Conservation (phyloP, 2,888 invertebrate species). For the Cecidostiba fungosa region DNA sequence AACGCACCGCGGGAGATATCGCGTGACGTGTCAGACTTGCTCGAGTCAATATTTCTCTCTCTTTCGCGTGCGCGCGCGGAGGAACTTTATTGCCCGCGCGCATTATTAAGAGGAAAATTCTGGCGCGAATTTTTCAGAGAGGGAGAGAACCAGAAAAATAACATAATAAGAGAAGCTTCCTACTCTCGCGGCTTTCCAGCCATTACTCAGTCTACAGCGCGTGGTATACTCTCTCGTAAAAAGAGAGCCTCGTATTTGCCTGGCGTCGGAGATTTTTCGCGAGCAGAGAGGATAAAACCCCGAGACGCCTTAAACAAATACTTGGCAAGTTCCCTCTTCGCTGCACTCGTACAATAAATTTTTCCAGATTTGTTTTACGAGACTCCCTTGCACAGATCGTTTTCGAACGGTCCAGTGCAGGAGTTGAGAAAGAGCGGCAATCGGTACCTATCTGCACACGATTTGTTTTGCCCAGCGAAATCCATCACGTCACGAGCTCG, state of each 20-base stretch:
- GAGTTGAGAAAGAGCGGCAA: neutral
- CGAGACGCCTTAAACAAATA: conserved; percentile 39
- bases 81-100: neutral
- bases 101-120: neutral
- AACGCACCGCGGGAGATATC: neutral
- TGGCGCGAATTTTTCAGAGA: neutral
- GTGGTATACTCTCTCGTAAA: neutral
- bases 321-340: conserved; percentile 11
- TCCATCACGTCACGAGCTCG: neutral
- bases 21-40: conserved; percentile 1
- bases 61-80: neutral
- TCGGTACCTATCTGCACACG: conserved; percentile 17
- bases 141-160: neutral
- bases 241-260: neutral
- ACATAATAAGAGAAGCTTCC: neutral
- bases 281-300: neutral
- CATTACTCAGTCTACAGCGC: neutral
- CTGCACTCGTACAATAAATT: conserved; percentile 50
- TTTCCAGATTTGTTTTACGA: conserved; percentile 55
- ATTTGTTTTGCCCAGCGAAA: conserved; percentile 38
- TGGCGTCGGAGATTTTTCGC: neutral
- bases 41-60: neutral
- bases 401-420: neutral
- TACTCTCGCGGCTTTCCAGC: neutral
- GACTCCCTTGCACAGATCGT: neutral